phyloP scores from a whole-genome alignment of 2,113 vertebrate species.

The Formicarius rufipectus region DNA sequence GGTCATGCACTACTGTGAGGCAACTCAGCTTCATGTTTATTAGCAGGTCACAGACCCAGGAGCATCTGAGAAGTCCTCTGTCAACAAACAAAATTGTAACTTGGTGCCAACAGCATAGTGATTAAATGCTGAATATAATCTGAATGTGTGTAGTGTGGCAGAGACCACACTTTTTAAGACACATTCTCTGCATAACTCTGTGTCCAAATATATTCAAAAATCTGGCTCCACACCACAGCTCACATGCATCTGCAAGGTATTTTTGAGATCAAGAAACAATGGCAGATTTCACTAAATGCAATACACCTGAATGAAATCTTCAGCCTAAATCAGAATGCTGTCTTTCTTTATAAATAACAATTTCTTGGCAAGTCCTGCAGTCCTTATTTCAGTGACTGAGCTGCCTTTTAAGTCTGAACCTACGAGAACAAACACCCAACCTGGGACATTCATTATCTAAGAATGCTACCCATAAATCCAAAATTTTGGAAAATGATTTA shows the following conservation, averaged over 20 bases:
- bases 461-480: background rate
- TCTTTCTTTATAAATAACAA: background rate
- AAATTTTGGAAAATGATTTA: background rate
- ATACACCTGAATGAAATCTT: background rate
- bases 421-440: background rate
- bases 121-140: background rate
- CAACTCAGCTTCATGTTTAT: constrained; percentile 11
- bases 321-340: background rate
- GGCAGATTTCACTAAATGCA: background rate
- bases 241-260: accelerated
- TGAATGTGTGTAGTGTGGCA: background rate
- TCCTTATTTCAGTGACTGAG: background rate
- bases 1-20: background rate
- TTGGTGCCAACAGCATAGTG: background rate
- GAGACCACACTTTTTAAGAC: background rate
- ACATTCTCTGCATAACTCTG: background rate
- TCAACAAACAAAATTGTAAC: background rate
- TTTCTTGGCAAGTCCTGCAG: background rate
- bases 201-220: background rate
- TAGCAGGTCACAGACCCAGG: background rate
- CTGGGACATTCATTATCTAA: background rate
- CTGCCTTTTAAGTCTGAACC: background rate
- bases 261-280: background rate
- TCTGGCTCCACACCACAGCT: background rate
- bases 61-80: background rate